Evolutionary conservation across 30 jellyfish, hydroid and myxozoan genomes (phyloP).

Genomic region (Sanderia malayensis): DNA sequence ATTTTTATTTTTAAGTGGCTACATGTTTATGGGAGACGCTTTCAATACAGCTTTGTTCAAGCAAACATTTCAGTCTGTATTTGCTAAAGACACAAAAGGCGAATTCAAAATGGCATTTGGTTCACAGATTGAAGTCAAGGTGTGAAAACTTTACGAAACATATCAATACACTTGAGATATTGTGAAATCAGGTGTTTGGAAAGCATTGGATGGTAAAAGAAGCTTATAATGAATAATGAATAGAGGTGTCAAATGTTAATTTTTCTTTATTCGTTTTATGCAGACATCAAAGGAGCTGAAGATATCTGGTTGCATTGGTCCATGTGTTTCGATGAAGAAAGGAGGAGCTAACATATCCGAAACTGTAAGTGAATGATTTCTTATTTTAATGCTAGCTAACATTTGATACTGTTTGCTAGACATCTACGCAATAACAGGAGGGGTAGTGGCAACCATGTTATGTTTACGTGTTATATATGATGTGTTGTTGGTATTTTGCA

Average conservation of each 20-base stretch:
- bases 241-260: too few relatives aligned
- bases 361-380: conserved; percentile 58
- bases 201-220: too few relatives aligned
- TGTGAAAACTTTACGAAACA: too few relatives aligned
- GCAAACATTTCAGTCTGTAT: conserved; percentile 91
- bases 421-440: too few relatives aligned
- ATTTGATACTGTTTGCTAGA: too few relatives aligned
- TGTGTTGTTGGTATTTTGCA: conserved; percentile 17
- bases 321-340: conserved; percentile 79
- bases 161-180: too few relatives aligned
- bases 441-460: too few relatives aligned
- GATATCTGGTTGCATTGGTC: conserved; percentile 98
- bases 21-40: conserved; percentile 97
- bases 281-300: conserved; percentile 92
- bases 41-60: conserved; percentile 93
- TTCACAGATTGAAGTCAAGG: conserved; percentile 86
- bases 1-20: conserved; percentile 65
- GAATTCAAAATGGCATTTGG: conserved; percentile 93
- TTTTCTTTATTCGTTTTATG: not conserved
- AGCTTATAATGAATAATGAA: too few relatives aligned
- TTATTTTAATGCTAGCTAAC: too few relatives aligned
- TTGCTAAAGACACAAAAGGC: conserved; percentile 81
- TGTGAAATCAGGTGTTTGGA: too few relatives aligned
- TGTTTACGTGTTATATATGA: too few relatives aligned
- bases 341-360: conserved; percentile 92